Conservation (phyloP, 2,888 invertebrate species). For the Willowsia nigromaculata region DNA sequence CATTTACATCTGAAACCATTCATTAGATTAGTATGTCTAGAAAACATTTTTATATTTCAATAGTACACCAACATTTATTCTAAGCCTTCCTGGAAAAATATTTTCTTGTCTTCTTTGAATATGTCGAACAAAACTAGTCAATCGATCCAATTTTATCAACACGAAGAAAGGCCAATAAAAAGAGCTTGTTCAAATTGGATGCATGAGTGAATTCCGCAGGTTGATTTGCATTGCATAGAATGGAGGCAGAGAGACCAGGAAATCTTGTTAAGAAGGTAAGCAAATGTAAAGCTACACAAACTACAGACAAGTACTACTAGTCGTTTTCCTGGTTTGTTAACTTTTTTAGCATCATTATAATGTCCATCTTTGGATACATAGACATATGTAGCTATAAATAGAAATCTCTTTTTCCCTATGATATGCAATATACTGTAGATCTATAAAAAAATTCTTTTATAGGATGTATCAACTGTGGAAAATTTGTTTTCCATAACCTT, state of each 20-base stretch:
- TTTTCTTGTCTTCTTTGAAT: background rate
- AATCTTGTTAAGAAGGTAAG: background rate
- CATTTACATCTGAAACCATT: too few relatives aligned
- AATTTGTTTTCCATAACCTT: background rate
- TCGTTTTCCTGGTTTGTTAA: slow-evolving; percentile 21
- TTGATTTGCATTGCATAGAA: background rate
- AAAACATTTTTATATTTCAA: background rate
- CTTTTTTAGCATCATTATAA: slow-evolving; percentile 2
- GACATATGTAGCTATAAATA: background rate
- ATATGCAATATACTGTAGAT: background rate
- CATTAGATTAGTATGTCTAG: too few relatives aligned
- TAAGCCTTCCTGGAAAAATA: background rate
- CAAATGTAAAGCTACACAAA: background rate
- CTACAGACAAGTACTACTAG: background rate
- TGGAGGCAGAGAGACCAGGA: background rate
- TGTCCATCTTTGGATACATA: slow-evolving; percentile 12
- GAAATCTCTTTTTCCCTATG: background rate
- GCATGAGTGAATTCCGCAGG: slow-evolving; percentile 10
- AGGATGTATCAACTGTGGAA: background rate
- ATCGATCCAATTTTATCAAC: slow-evolving; percentile 1
- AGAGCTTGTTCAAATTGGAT: background rate
- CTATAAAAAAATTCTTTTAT: too few relatives aligned
- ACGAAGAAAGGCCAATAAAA: background rate
- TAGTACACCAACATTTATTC: background rate
- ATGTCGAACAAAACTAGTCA: background rate